Evolutionary conservation across 30 jellyfish, hydroid and myxozoan species (phyloP), one percentile per base, ranked within the genome.

Genomic region (Aurelia aurita complex sp. Pacific): DNA sequence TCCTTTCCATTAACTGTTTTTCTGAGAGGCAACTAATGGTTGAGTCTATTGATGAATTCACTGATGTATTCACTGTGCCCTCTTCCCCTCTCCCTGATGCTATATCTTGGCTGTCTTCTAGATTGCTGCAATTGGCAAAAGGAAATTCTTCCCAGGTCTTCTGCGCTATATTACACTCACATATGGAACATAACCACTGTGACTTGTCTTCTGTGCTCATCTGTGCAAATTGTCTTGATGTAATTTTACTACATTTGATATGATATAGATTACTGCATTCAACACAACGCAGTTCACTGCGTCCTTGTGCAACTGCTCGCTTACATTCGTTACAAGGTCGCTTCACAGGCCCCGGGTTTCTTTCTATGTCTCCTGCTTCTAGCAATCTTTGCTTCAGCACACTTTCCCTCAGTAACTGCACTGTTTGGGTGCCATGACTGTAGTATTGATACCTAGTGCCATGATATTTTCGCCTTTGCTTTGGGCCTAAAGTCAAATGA

Each of bases 271-370:
- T 69, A 10, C 53, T 69, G 79, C 79, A 69, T 18, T 69, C 79
- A 69, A 69, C 53, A 69, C 79, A 69, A 23, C 59, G 17, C 53
- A 69, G 79, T 69, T 69, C 79, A 69, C 79, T 69, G 69, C 53
- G 59, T 69, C 79, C 79, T 69, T 10, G 79, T 69, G 79, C 79
- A 69, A 18, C 79, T 69, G 53, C 79, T 69, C 79, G 79, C 14
- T 69, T 69, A 69, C 43, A 69, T 69, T 69, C 43, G 14, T 69
- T 14, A 69, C 32, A 43, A 43, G 54, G 54, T 69, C 53, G 13
- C 79, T 40, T 40, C 79, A 69, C 79, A 69, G 79, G 79, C 79
- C 79, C 79, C 19, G 79, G 79, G 59, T 69, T 69, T 23, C 79
- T 69, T 69, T 69, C 79, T 69, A 69, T 69, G 53, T 69, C 79